Evolutionary conservation across 1,140 invertebrate species (phyloP).

Genomic region (Drosophila tsacasi): DNA sequence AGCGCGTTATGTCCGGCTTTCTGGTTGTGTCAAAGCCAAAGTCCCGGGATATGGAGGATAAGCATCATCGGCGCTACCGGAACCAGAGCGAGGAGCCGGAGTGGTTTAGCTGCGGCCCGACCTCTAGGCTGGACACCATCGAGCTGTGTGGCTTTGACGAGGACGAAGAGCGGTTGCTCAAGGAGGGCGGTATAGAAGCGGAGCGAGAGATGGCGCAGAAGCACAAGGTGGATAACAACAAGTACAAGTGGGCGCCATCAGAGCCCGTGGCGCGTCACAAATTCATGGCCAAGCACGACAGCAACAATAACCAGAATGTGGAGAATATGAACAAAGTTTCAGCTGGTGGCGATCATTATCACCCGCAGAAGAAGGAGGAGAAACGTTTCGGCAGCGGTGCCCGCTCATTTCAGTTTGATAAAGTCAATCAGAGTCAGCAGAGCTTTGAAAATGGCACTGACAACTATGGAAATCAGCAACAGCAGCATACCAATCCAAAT

Average conservation of each 20-base stretch:
- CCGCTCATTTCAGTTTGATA: constrained; percentile 51
- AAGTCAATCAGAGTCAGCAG: constrained; percentile 41
- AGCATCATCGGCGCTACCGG: constrained; percentile 67
- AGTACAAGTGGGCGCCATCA: constrained; percentile 65
- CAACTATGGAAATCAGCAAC: constrained; percentile 34
- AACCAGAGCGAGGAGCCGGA: constrained; percentile 78
- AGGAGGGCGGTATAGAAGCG: constrained; percentile 33
- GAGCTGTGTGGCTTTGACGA: constrained; percentile 82
- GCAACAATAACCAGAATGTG: constrained; percentile 57
- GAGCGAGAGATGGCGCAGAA: constrained; percentile 41
- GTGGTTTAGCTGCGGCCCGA: constrained; percentile 83
- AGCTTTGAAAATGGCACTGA: constrained; percentile 25
- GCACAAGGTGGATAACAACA: constrained; percentile 61
- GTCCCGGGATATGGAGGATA: constrained; percentile 69
- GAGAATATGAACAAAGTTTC: constrained; percentile 65
- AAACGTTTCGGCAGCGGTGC: constrained; percentile 26
- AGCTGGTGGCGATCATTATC: constrained; percentile 16
- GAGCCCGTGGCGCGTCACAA: constrained; percentile 53
- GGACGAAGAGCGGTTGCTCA: constrained; percentile 64
- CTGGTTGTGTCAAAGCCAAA: constrained; percentile 78
- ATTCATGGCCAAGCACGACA: constrained; percentile 54
- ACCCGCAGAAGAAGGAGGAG: constrained; percentile 47
- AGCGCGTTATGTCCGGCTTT: constrained; percentile 79
- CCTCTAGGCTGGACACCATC: constrained; percentile 78
- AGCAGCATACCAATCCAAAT: constrained; percentile 29